phyloP scores from a whole-genome alignment of 37 sponge, comb jelly and placozoan species.

The Chondrosia reniformis region DNA sequence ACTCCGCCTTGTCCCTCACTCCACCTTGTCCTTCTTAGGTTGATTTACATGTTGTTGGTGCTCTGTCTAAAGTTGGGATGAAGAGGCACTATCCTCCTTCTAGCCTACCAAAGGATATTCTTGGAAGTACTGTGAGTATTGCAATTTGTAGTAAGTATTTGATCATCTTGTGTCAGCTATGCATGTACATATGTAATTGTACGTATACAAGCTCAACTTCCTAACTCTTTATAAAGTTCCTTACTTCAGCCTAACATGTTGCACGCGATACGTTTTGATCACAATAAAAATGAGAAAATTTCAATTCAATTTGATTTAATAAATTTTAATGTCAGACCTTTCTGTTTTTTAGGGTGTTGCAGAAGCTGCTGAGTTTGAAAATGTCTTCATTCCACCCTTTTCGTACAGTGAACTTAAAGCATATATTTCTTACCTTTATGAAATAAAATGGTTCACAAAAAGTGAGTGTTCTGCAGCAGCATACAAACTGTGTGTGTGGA shows the following conservation, averaged over 20 bases:
- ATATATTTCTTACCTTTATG: background rate
- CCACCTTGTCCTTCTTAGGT: background rate
- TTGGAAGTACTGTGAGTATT: too few relatives aligned
- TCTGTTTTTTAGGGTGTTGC: background rate
- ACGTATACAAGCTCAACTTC: too few relatives aligned
- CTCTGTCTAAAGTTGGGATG: constrained; percentile 40
- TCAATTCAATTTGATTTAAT: too few relatives aligned
- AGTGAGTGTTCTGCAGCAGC: background rate
- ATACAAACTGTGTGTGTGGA: background rate
- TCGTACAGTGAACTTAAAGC: background rate
- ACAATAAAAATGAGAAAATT: too few relatives aligned
- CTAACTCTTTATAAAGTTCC: too few relatives aligned
- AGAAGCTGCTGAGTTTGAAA: background rate
- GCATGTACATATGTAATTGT: too few relatives aligned
- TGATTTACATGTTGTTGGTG: constrained; percentile 37
- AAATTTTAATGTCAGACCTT: background rate
- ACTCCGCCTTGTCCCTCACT: background rate
- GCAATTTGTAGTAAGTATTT: too few relatives aligned
- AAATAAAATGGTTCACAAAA: constrained; percentile 3
- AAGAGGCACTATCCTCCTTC: background rate
- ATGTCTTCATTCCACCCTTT: background rate
- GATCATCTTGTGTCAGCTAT: too few relatives aligned
- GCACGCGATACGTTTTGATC: background rate
- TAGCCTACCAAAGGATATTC: too few relatives aligned
- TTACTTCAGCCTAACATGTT: too few relatives aligned